A percentile compares a stretch with the other conserved stretches of the same genome.
phyloP scores from a whole-genome alignment of 2,797 vertebrate genomes.

The Capromys pilorides region DNA sequence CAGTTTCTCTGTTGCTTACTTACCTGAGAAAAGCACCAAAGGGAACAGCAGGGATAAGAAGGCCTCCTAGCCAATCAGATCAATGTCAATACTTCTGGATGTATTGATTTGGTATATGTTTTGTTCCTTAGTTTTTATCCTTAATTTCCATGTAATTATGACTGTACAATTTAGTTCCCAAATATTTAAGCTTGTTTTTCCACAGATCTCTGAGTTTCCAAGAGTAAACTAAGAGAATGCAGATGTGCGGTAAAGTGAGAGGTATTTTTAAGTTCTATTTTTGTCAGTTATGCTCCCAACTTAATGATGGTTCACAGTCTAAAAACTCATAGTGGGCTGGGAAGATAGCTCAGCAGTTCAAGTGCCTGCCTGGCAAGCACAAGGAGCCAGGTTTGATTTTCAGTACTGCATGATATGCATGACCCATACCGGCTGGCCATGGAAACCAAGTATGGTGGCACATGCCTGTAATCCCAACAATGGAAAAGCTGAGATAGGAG shows the following conservation, averaged over 20 bases:
- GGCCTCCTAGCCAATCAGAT: background rate
- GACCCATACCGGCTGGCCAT: no score
- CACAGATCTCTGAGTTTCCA: constrained; percentile 20
- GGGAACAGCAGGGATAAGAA: background rate
- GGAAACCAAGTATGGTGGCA: no score
- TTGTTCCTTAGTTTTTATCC: background rate
- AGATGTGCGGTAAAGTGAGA: background rate
- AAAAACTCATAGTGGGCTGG: background rate
- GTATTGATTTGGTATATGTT: background rate
- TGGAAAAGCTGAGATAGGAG: no score
- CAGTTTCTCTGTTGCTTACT: background rate
- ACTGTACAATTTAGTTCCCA: background rate
- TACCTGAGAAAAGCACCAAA: background rate
- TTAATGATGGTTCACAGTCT: background rate
- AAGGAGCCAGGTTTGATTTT: no score
- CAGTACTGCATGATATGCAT: no score
- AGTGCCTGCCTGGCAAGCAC: no score
- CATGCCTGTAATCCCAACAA: no score
- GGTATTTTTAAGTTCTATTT: background rate
- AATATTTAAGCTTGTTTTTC: background rate
- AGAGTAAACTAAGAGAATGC: background rate
- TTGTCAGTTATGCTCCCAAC: background rate
- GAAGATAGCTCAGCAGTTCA: no score
- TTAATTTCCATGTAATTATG: background rate
- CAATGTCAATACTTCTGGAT: background rate